Evolutionary conservation across 1,140 invertebrate genomes (phyloP), one percentile per base, ranked within the genome.

Genomic region (Globodera ellingtonae): DNA sequence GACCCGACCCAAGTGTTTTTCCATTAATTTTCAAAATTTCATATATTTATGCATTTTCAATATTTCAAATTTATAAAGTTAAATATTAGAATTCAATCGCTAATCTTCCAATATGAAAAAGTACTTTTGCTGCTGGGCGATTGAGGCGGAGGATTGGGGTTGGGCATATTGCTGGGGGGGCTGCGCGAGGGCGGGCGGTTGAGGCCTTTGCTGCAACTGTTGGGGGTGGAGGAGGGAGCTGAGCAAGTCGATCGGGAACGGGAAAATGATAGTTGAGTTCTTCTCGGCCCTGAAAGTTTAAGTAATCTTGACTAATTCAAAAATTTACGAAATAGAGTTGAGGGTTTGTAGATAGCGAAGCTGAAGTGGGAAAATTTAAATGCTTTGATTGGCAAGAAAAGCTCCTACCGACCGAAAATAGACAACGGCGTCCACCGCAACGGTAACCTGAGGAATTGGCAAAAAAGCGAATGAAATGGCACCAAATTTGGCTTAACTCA

Each of bases 241-340:
- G 5, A 87, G 81, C 47, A 87, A 73, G 75, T 85, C 85, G 47
- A 86, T 85, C 35, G 87, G 87, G 56, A 88, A 86, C 18, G 96
- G 96, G 90, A 98, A 98, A 78, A 98, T 94, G 87, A 98, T 98
- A 9, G 96, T 98, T 6, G 96, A 97, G 90, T 97, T 98, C 91
- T 98, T 98, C 92, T 98, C 96, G 3, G 95, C 95, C 67, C 95
- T 88, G 79, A 87, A 86, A 84, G 66, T 66, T 15, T 3, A 18
- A 75, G 50, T 18, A 74, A n/a, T 76, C 35, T 69, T 69, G 21
- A 77, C 18, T 69, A 5, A 7, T 69, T 50, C 13, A 83, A 82
- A 65, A 52, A 15, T 52, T 13, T 50, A 88, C 69, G 74, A 95
- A 48, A 91, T 91, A n/a, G 87, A 86, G 83, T 89, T 91, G 18